phyloP scores from a whole-genome alignment of 1,140 invertebrate species.

The Heliconius hermathena region DNA sequence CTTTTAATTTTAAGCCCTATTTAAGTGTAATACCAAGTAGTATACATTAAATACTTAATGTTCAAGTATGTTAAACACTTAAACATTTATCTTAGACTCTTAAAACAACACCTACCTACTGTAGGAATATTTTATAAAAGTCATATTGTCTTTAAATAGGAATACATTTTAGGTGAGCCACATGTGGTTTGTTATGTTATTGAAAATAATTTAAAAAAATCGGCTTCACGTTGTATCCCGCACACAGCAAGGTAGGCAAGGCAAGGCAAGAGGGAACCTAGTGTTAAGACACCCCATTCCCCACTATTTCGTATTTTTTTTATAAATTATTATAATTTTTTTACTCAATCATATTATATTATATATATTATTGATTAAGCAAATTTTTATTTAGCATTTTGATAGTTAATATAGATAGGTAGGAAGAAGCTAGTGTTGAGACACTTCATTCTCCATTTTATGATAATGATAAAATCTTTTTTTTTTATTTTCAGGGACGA shows the following conservation, averaged over 20 bases:
- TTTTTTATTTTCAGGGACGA: slow-evolving; percentile 84
- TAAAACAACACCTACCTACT: not conserved
- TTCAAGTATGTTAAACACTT: not conserved
- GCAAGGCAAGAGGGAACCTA: no score
- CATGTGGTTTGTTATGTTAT: not conserved
- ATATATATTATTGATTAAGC: no score
- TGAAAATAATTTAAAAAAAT: not conserved
- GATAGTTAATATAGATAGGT: no score
- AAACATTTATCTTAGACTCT: not conserved
- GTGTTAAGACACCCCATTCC: no score
- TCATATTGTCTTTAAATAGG: not conserved
- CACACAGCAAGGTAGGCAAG: no score
- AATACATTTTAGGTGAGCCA: not conserved
- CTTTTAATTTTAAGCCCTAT: not conserved
- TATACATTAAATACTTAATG: not conserved
- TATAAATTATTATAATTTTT: no score
- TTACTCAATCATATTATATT: no score
- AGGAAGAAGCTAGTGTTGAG: no score
- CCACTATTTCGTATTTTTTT: no score
- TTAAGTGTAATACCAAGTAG: not conserved
- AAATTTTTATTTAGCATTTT: no score
- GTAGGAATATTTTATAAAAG: not conserved
- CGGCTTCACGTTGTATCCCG: no score
- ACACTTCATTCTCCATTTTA: no score
- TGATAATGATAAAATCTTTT: not conserved